Conservation (phyloP, 2,113 vertebrate genomes). For the Megaceryle maxima region DNA sequence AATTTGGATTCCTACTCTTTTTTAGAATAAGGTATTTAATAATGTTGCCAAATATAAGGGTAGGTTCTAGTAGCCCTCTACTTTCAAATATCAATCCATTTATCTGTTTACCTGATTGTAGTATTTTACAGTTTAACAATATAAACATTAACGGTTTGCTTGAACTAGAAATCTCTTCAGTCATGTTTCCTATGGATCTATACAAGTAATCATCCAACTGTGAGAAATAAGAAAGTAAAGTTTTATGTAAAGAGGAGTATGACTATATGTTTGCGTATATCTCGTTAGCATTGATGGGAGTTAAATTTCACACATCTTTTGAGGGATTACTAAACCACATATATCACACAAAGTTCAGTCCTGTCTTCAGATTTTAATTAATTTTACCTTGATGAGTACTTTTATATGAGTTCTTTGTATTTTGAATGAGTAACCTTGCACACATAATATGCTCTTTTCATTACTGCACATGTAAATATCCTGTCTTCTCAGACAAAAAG, state of each 20-base stretch:
- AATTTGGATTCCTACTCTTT: background rate
- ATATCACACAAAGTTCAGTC: background rate
- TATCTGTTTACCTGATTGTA: background rate
- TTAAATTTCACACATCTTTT: background rate
- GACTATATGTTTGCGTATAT: background rate
- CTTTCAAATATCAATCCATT: background rate
- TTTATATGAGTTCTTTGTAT: background rate
- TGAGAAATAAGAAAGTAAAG: background rate
- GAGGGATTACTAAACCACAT: background rate
- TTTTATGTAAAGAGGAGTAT: background rate
- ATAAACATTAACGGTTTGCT: background rate
- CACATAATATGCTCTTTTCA: background rate
- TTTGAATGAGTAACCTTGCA: background rate
- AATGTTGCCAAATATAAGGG: background rate
- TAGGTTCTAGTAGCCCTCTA: background rate
- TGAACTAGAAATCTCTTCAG: background rate
- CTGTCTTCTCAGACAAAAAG: background rate
- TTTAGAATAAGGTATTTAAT: background rate
- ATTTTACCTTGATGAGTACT: background rate
- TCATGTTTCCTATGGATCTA: background rate
- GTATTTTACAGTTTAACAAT: background rate
- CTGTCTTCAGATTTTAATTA: background rate
- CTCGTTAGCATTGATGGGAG: background rate
- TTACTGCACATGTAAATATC: background rate
- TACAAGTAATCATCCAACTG: background rate